Percentiles rank a stretch among this genome's conserved stretches.
phyloP scores from a whole-genome alignment of 1,140 invertebrate species.

The Oreohelix idahoensis region DNA sequence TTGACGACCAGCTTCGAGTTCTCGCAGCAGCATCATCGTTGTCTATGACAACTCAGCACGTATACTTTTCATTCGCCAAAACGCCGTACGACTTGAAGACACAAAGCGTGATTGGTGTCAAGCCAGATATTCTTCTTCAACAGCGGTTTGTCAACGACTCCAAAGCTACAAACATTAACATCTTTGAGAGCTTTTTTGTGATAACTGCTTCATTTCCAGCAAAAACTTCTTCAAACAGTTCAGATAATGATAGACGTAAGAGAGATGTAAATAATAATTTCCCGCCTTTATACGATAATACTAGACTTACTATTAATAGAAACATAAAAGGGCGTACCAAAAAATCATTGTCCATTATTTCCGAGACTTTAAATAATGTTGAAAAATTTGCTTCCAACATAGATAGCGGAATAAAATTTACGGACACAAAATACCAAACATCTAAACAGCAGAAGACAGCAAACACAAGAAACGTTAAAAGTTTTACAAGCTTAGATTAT shows the following conservation, averaged over 20 bases:
- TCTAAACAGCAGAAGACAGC: too few relatives aligned
- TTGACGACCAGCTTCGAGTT: slow-evolving; percentile 19
- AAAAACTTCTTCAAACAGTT: background rate
- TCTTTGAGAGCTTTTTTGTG: slow-evolving; percentile 30
- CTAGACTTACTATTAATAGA: too few relatives aligned
- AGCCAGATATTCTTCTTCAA: background rate
- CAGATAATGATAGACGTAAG: background rate
- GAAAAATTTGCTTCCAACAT: too few relatives aligned
- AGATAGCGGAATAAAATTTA: too few relatives aligned
- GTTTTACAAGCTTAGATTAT: too few relatives aligned
- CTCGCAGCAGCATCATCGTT: slow-evolving; percentile 12
- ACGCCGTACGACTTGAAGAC: slow-evolving; percentile 13
- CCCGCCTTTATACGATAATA: too few relatives aligned
- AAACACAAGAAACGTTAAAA: too few relatives aligned
- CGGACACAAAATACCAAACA: too few relatives aligned
- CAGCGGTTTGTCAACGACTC: background rate
- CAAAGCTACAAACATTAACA: background rate
- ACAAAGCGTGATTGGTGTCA: slow-evolving; percentile 1
- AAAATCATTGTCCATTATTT: too few relatives aligned
- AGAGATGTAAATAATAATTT: too few relatives aligned
- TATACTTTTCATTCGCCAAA: slow-evolving; percentile 16
- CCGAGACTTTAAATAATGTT: too few relatives aligned
- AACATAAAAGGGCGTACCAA: too few relatives aligned
- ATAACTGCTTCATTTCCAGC: slow-evolving; percentile 12
- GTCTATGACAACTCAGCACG: slow-evolving; percentile 19